These are phyloP conservation scores for Scolopax mira DNA, from an alignment of 2,113 vertebrate species.

Conservation along the genomic window DNA sequence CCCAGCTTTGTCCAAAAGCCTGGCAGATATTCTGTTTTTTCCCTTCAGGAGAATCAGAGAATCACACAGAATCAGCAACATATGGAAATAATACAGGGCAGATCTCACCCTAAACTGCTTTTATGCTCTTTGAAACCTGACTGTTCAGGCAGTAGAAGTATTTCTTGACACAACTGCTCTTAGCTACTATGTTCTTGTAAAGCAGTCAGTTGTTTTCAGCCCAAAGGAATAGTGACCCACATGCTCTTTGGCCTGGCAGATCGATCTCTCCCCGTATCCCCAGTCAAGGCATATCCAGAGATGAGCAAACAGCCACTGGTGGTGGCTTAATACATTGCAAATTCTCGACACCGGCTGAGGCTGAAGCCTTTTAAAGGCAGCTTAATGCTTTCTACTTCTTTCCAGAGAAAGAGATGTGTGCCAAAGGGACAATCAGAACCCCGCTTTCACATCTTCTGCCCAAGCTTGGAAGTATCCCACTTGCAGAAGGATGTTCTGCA, in stretches of 20 bases:
- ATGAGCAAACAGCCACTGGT: accelerated
- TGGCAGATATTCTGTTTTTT: neutral
- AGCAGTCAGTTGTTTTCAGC: neutral
- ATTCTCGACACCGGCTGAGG: neutral
- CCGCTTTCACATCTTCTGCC: neutral
- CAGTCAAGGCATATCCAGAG: neutral
- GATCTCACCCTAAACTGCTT: neutral
- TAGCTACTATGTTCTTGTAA: neutral
- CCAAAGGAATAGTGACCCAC: neutral
- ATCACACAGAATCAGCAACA: neutral
- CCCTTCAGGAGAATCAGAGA: neutral
- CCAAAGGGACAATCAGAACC: neutral
- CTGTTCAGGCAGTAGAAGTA: neutral
- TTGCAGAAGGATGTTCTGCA: neutral
- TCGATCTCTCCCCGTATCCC: accelerated
- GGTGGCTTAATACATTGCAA: neutral
- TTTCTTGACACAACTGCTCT: neutral
- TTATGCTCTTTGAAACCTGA: neutral
- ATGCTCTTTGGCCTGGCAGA: neutral
- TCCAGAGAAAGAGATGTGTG: accelerated
- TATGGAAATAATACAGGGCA: neutral
- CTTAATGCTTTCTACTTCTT: neutral
- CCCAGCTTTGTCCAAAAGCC: neutral
- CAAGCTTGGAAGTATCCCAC: neutral
- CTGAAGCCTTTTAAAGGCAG: neutral